Conservation (phyloP, 2,113 vertebrate genomes). For the Gambusia affinis region DNA sequence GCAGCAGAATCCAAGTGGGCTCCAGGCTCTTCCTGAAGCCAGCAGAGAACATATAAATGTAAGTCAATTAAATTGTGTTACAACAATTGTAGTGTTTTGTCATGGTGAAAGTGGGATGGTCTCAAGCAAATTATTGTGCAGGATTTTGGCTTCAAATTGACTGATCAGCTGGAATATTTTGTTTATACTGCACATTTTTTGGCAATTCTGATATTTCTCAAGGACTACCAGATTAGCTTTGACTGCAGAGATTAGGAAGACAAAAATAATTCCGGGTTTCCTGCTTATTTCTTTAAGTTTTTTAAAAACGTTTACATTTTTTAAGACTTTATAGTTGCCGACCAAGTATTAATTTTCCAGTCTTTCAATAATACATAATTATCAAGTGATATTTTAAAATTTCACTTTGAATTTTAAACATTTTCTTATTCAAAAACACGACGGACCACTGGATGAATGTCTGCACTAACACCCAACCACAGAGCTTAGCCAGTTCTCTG, state of each 20-base stretch:
- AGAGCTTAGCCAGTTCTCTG: no score
- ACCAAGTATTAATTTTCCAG: no score
- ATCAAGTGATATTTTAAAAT: no score
- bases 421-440: no score
- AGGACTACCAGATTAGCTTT: not conserved
- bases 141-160: not conserved
- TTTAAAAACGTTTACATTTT: no score
- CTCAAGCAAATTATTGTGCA: not conserved
- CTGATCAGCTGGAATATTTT: not conserved
- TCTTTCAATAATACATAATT: no score
- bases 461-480: no score
- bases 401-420: no score
- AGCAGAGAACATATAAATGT: not conserved
- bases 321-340: no score
- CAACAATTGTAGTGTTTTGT: not conserved
- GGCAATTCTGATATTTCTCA: not conserved
- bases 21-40: slow-evolving; percentile 74
- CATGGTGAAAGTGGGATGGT: not conserved
- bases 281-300: no score
- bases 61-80: not conserved
- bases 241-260: not conserved
- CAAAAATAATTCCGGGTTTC: no score
- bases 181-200: not conserved
- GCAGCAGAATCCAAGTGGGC: slow-evolving; percentile 59
- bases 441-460: no score